Evolutionary conservation across 2,113 vertebrate species (phyloP).

Genomic region (Garra rufa): DNA sequence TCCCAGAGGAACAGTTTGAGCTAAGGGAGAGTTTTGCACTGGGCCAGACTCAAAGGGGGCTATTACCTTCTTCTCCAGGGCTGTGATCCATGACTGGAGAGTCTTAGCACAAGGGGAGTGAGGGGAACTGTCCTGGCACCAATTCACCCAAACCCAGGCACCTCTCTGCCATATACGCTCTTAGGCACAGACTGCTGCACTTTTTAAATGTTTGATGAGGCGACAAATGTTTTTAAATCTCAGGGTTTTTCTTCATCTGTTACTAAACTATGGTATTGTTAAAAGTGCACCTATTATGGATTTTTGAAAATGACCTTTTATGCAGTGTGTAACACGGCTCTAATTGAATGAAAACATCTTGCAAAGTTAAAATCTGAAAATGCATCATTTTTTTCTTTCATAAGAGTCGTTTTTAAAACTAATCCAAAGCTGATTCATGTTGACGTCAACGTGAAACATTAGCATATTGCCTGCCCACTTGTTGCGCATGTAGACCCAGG

Average conservation of each 20-base stretch:
- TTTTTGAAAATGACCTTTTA: too few relatives aligned
- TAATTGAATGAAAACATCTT: too few relatives aligned
- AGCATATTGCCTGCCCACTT: too few relatives aligned
- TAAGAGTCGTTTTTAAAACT: too few relatives aligned
- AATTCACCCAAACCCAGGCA: slow-evolving; percentile 13
- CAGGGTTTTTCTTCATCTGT: not conserved
- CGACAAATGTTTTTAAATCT: not conserved
- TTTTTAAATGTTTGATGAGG: not conserved
- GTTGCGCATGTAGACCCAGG: too few relatives aligned
- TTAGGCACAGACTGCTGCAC: slow-evolving; percentile 1
- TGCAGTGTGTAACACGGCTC: too few relatives aligned
- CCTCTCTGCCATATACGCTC: not conserved
- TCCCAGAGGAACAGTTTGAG: slow-evolving; percentile 82
- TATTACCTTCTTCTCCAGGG: slow-evolving; percentile 80
- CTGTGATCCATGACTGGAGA: slow-evolving; percentile 82
- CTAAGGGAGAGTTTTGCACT: slow-evolving; percentile 79
- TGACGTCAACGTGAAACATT: too few relatives aligned
- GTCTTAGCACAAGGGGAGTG: slow-evolving; percentile 76
- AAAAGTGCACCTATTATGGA: too few relatives aligned
- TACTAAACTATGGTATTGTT: not conserved
- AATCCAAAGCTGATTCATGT: too few relatives aligned
- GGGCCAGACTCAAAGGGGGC: slow-evolving; percentile 73
- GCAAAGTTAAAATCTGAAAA: too few relatives aligned
- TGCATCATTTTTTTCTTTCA: too few relatives aligned
- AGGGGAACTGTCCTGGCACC: slow-evolving; percentile 72